These are phyloP conservation scores for Synergus itoensis DNA, from an alignment of 2,888 invertebrate species.

Conservation along the genomic window DNA sequence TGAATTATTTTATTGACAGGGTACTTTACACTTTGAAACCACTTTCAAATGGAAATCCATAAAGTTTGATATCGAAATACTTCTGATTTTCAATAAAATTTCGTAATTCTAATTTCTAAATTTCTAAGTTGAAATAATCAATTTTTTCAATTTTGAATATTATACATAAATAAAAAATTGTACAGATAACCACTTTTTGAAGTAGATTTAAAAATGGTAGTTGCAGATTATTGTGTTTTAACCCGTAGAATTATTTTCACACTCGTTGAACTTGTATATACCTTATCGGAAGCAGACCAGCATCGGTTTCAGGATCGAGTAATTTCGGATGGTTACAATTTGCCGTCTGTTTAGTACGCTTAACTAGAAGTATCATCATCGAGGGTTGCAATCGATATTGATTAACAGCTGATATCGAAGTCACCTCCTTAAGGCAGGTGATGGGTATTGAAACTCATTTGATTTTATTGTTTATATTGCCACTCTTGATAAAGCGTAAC, in stretches of 20 bases:
- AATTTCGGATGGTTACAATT: slow-evolving; percentile 13
- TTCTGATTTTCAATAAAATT: too few relatives aligned
- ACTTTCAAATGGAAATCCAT: too few relatives aligned
- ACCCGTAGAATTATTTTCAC: slow-evolving; percentile 15
- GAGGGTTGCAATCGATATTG: background rate
- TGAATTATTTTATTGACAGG: background rate
- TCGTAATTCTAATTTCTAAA: too few relatives aligned
- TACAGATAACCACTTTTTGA: too few relatives aligned
- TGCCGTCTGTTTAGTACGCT: background rate
- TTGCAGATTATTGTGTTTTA: background rate
- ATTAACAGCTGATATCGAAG: slow-evolving; percentile 34
- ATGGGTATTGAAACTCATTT: background rate
- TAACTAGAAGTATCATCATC: background rate
- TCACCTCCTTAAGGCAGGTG: background rate
- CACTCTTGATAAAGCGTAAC: background rate
- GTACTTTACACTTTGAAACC: too few relatives aligned
- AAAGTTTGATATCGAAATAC: too few relatives aligned
- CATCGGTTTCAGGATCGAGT: background rate
- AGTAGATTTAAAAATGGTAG: background rate
- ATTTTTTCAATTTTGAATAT: too few relatives aligned
- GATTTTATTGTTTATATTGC: background rate
- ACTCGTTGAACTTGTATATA: slow-evolving; percentile 13
- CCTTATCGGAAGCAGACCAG: slow-evolving; percentile 33
- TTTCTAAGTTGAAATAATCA: too few relatives aligned
- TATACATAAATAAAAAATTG: too few relatives aligned